phyloP scores from a whole-genome alignment of 2,113 vertebrate genomes.

The Amphiprion percula region DNA sequence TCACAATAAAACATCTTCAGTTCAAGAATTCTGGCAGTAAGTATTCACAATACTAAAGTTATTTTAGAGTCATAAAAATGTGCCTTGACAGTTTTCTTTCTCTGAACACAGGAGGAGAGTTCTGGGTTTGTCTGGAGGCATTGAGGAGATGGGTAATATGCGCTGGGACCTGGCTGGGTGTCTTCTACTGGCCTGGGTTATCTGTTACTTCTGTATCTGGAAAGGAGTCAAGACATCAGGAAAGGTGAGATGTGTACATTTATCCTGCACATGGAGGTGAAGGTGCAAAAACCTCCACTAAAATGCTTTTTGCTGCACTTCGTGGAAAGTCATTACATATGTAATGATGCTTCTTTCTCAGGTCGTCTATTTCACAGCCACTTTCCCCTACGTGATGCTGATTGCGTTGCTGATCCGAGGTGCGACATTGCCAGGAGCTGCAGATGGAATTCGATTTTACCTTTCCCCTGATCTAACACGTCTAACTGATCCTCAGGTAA shows the following conservation, averaged over 20 bases:
- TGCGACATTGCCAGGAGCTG: conserved; percentile 47
- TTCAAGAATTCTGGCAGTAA: conserved; percentile 57
- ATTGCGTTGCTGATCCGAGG: conserved; percentile 46
- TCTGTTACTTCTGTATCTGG: conserved; percentile 58
- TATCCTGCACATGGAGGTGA: too few species aligned
- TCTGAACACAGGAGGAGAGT: conserved; percentile 32
- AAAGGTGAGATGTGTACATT: conserved; percentile 33
- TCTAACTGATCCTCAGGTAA: conserved; percentile 44
- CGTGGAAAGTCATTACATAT: too few species aligned
- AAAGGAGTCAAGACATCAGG: conserved; percentile 54
- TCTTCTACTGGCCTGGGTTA: conserved; percentile 45
- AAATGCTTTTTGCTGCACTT: too few species aligned
- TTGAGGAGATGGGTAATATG: conserved; percentile 43
- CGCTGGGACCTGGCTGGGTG: conserved; percentile 54
- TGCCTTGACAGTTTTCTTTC: neutral
- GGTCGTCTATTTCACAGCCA: conserved; percentile 21
- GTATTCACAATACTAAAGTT: neutral
- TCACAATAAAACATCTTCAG: conserved; percentile 34
- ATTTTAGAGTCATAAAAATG: neutral
- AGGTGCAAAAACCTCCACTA: too few species aligned
- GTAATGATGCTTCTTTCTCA: neutral
- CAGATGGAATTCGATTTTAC: conserved; percentile 47
- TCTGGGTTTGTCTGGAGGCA: conserved; percentile 41
- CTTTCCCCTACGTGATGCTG: conserved; percentile 54
- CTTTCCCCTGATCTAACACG: conserved; percentile 36